phyloP scores from a whole-genome alignment of 2,113 vertebrate genomes.

The Scartelaos histophorus region DNA sequence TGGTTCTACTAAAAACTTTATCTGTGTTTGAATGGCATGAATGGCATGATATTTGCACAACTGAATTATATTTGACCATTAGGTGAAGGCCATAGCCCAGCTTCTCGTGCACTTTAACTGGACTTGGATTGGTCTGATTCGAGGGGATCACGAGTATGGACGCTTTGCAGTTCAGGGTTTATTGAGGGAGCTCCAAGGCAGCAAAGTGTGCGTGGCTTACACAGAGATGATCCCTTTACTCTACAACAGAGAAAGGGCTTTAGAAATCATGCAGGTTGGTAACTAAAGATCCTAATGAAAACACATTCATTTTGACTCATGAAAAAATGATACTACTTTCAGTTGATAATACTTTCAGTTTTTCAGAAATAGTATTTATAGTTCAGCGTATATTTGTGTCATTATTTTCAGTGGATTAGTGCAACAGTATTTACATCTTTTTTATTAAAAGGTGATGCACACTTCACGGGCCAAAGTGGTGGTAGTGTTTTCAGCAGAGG shows the following conservation, averaged over 20 bases:
- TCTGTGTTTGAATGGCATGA: too few relatives aligned
- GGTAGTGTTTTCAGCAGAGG: constrained; percentile 75
- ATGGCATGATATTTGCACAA: neutral
- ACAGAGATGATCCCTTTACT: constrained; percentile 76
- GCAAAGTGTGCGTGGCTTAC: constrained; percentile 72
- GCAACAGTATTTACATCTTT: neutral
- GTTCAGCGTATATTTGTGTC: neutral
- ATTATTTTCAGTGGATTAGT: neutral
- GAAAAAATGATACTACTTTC: neutral
- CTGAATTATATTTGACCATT: constrained; percentile 20
- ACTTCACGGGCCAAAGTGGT: constrained; percentile 74
- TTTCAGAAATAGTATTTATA: neutral
- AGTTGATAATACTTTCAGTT: neutral
- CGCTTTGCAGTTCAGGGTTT: constrained; percentile 73
- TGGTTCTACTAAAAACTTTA: too few relatives aligned
- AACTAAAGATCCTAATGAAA: neutral
- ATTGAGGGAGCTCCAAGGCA: constrained; percentile 64
- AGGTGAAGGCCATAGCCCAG: constrained; percentile 77
- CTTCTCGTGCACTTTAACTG: constrained; percentile 74
- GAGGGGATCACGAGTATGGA: constrained; percentile 76
- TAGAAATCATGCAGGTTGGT: constrained; percentile 71
- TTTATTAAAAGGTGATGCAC: constrained; percentile 61
- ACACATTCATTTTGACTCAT: neutral
- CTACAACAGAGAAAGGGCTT: constrained; percentile 58
- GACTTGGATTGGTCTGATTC: constrained; percentile 75